These are phyloP conservation scores for Spisula solida DNA, from an alignment of 2,888 invertebrate genomes.

Conservation along the genomic window DNA sequence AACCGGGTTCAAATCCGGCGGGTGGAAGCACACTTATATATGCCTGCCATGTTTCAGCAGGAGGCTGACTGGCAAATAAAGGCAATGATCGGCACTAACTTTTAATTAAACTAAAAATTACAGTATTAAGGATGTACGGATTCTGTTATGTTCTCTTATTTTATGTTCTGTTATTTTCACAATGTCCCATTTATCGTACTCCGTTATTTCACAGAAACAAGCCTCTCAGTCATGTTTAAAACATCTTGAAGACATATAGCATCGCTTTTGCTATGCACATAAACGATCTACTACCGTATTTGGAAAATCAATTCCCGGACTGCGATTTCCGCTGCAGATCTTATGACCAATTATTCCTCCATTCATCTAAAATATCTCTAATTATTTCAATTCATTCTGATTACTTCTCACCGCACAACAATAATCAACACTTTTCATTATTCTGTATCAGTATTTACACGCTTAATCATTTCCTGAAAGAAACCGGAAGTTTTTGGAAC, in stretches of 20 bases:
- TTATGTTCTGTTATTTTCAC: background rate
- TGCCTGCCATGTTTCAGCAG: no score
- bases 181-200: background rate
- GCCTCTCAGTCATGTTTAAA: background rate
- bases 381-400: background rate
- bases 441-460: background rate
- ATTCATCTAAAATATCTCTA: background rate
- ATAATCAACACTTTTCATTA: background rate
- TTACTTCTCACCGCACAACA: background rate
- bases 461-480: background rate
- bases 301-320: background rate
- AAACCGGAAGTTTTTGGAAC: background rate
- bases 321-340: background rate
- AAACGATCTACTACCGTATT: background rate
- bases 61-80: no score
- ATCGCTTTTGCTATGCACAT: background rate
- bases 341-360: background rate
- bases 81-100: no score
- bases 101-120: no score
- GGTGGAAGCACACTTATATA: no score
- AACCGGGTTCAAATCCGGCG: no score
- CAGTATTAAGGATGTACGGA: no score
- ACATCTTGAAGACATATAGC: background rate
- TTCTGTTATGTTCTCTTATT: no score
- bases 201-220: conserved; percentile 3